Conservation (phyloP, 1,140 invertebrate species). For the Cyphomyrmex costatus region DNA sequence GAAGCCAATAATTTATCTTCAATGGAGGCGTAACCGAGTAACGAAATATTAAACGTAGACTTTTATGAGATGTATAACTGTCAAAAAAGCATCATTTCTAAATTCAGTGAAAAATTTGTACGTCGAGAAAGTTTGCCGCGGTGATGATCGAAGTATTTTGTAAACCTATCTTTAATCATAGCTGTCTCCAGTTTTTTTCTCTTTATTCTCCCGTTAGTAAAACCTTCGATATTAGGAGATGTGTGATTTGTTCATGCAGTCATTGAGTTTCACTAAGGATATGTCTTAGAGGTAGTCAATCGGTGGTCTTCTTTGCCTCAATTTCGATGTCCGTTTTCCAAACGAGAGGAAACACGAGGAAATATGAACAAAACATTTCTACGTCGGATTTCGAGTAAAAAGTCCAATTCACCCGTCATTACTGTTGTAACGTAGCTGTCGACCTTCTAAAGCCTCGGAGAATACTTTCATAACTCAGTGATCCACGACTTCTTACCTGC, state of each 20-base stretch:
- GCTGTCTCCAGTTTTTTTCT: not conserved
- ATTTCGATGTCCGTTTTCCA: not conserved
- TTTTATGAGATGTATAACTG: not conserved
- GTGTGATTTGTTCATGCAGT: slow-evolving; percentile 39
- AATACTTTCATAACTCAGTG: slow-evolving; percentile 56
- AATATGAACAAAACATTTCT: slow-evolving; percentile 45
- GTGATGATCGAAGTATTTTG: not conserved
- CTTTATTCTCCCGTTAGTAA: not conserved
- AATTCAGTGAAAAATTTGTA: not conserved
- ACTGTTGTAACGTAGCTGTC: slow-evolving; percentile 26
- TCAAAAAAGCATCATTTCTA: slow-evolving; percentile 1
- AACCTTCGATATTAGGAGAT: not conserved
- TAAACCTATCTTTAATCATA: not conserved
- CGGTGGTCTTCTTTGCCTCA: not conserved
- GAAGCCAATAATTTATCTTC: slow-evolving; percentile 40
- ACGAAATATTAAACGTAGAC: slow-evolving; percentile 18
- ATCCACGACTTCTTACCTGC: slow-evolving; percentile 35
- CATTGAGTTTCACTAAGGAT: slow-evolving; percentile 12
- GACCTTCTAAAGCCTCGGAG: slow-evolving; percentile 24
- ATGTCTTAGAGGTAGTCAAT: slow-evolving; percentile 27
- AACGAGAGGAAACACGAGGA: not conserved
- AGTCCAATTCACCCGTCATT: slow-evolving; percentile 55
- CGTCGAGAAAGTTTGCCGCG: not conserved
- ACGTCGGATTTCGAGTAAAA: slow-evolving; percentile 53
- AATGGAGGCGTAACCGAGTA: not conserved